Evolutionary conservation across 2,888 invertebrate genomes (phyloP), one percentile per base, ranked within the genome.

Genomic region (Adelognathus sp.): DNA sequence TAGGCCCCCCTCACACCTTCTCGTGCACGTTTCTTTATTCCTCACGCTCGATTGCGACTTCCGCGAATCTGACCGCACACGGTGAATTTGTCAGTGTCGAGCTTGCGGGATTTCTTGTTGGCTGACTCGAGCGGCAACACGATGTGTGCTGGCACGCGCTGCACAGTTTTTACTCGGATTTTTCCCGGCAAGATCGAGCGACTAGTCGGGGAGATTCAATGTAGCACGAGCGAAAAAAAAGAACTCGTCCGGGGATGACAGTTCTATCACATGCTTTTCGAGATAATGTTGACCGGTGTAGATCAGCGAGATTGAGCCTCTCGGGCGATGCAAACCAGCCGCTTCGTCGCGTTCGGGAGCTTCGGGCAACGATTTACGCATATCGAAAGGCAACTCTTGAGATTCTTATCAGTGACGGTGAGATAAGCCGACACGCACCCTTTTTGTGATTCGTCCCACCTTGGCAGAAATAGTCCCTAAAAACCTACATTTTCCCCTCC

Each of bases 31-130:
- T n/a, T n/a, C n/a, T n/a, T n/a, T n/a, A n/a, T n/a, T n/a, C n/a
- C n/a, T 9, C 14, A 3, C 29, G 69, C 79, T 79, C 76, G 70
- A 81, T 82, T 81, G 81, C 78, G 77, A 81, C 76, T 73, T 60
- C 66, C 76, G n/a, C 76, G 74, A 82, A 81, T 82, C 81, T 81
- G 78, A 70, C 76, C 81, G 75, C 73, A 56, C 61, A 75, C 33
- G 77, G 72, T 71, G 74, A 79, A 82, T 82, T 84, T 82, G 79
- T 83, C 81, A 79, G 64, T 80, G 81, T 82, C 82, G 81, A 79
- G 80, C 75, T 77, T 76, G 81, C 81, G 78, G 78, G 80, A 72
- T 75, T 76, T 74, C 69, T 81, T 77, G 81, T 80, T 76, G 52
- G 67, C 63, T 39, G 77, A 58, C 67, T 63, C n/a, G n/a, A n/a